Conservation (phyloP, 1,140 invertebrate genomes). For the Anastrepha obliqua region DNA sequence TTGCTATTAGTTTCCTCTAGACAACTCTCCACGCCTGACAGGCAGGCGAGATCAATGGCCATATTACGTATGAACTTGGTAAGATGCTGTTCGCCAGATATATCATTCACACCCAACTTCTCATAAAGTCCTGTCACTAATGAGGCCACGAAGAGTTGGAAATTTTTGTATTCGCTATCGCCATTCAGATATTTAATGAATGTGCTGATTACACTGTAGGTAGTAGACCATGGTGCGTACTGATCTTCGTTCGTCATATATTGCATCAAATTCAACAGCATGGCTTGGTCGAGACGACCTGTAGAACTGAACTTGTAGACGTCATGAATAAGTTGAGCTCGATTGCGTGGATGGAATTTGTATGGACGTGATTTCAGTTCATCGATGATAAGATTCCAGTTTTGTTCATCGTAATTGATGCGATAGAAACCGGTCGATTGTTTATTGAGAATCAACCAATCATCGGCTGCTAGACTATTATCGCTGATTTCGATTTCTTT, state of each 20-base stretch:
- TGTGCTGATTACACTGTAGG: slow-evolving; percentile 68
- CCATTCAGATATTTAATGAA: slow-evolving; percentile 69
- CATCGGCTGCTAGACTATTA: slow-evolving; percentile 59
- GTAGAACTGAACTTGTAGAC: slow-evolving; percentile 81
- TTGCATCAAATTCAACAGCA: slow-evolving; percentile 75
- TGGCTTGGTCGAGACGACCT: slow-evolving; percentile 74
- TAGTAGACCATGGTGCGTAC: slow-evolving; percentile 79
- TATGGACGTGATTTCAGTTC: slow-evolving; percentile 73
- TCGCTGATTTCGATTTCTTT: slow-evolving; percentile 49
- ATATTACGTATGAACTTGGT: slow-evolving; percentile 70
- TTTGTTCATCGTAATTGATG: slow-evolving; percentile 78
- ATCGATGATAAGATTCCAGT: slow-evolving; percentile 77
- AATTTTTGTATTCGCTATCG: slow-evolving; percentile 62
- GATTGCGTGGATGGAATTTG: slow-evolving; percentile 81
- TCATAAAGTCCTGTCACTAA: slow-evolving; percentile 71
- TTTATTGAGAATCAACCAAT: slow-evolving; percentile 79
- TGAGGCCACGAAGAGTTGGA: slow-evolving; percentile 62
- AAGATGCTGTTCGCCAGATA: slow-evolving; percentile 70
- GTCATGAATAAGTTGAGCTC: slow-evolving; percentile 87
- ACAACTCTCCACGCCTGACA: slow-evolving; percentile 74
- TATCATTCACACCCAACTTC: slow-evolving; percentile 72
- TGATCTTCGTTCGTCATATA: slow-evolving; percentile 78
- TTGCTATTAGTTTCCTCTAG: slow-evolving; percentile 71
- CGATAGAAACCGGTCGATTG: slow-evolving; percentile 80
- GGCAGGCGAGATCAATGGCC: slow-evolving; percentile 76